Conservation (phyloP, 2,888 invertebrate species). For the Exocentrus adspersus region DNA sequence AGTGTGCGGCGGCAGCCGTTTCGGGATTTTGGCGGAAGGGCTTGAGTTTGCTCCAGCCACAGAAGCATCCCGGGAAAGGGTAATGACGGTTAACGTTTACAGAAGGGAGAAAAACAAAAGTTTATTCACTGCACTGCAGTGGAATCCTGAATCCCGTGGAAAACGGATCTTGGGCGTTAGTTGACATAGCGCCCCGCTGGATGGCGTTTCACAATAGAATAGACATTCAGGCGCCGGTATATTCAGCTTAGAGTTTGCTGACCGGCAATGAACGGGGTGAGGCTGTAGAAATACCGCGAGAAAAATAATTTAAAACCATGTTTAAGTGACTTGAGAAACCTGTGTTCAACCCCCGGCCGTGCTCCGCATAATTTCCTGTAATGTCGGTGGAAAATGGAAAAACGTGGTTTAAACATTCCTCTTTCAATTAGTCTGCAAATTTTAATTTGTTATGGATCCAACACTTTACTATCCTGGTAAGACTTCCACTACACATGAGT, state of each 20-base stretch:
- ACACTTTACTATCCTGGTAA: conserved; percentile 60
- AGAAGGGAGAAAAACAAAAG: conserved; percentile 16
- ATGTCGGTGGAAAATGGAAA: conserved; percentile 58
- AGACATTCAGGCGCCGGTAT: conserved; percentile 54
- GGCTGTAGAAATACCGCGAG: conserved; percentile 47
- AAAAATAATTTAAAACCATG: conserved; percentile 40
- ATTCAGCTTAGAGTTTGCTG: conserved; percentile 50
- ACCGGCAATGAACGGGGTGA: conserved; percentile 56
- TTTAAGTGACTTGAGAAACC: conserved; percentile 44
- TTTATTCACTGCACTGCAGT: conserved; percentile 21
- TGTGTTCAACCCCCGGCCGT: conserved; percentile 33
- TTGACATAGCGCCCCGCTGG: conserved; percentile 39
- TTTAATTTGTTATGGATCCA: conserved; percentile 58
- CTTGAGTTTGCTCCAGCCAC: background rate
- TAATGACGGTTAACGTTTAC: conserved; percentile 14
- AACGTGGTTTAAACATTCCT: conserved; percentile 49
- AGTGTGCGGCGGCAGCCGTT: background rate
- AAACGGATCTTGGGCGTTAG: conserved; percentile 24
- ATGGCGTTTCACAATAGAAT: conserved; percentile 54
- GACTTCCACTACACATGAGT: conserved; percentile 36
- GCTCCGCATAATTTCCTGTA: conserved; percentile 42
- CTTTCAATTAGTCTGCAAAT: conserved; percentile 43
- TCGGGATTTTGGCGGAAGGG: background rate
- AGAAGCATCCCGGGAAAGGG: conserved; percentile 12
- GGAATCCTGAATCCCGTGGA: conserved; percentile 19